Base-by-base conservation (phyloP, 2,797 vertebrate species). In the Cichlasoma orientale region DNA sequence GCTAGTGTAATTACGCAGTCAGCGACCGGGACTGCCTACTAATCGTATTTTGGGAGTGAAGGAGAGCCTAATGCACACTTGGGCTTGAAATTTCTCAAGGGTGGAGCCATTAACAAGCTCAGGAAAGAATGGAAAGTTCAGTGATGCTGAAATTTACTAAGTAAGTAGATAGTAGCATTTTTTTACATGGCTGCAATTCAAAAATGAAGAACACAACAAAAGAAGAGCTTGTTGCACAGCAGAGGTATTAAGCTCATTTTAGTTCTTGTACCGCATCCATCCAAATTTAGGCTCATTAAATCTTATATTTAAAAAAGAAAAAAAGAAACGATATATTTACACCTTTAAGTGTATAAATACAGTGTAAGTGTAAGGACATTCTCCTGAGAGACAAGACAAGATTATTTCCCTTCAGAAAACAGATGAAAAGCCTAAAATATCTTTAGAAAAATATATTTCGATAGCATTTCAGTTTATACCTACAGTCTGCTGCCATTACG, bases 61-160 rank as follows among this genome's bases (percentile, higher is more conserved):
- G 79, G 81, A 75, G 59, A 75, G 56, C 8, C 75, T 82, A 87
- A 89, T 85, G 58, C 84, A 77, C 74, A 78, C 57, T 16, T 50
- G 58, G 56, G 71, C 58, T 81, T 27, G 54, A 71, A 68, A 72
- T 79, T 81, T 77, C 84, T 89, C 83, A 90, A 77, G 84, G 71
- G 80, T 82, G 75, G 80, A 83, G 78, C 68, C 77, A 88, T 89
- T 91, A 88, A 90, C 74, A 77, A 80, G 79, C 71, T 76, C 18
- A 1, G 66, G 70, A 70, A 66, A 78, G 59, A 82, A 72, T 58
- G 68, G 76, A 41, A 74, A 79, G 79, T 44, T 57, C 74, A 82
- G 44, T 31, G 47, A 80, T 78, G 82, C 76, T 55, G 68, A 78
- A 80, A 82, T 71, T 14, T 19, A 63, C 7, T 23, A 47, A 74